Evolutionary conservation across 2,113 vertebrate genomes (phyloP).

Genomic region (Aptenodytes patagonicus): DNA sequence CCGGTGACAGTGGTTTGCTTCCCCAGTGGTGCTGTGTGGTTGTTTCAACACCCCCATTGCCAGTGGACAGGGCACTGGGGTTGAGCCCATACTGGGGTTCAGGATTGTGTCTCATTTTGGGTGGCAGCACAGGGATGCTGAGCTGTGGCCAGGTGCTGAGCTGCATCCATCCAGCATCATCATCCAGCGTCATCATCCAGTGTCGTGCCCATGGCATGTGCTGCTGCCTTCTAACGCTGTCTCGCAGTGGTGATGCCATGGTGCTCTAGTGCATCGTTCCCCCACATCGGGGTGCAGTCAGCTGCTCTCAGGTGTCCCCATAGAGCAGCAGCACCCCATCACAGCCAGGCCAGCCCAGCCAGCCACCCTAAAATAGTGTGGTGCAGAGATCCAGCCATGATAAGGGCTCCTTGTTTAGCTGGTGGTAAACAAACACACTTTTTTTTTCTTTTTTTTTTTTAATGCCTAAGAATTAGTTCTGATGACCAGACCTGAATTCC

Average conservation of each 20-base stretch:
- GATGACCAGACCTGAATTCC: neutral
- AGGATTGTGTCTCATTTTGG: neutral
- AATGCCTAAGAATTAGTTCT: neutral
- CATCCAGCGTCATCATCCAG: no score
- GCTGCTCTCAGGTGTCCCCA: no score
- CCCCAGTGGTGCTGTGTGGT: neutral
- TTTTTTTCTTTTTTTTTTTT: neutral
- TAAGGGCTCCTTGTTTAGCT: neutral
- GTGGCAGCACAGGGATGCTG: neutral
- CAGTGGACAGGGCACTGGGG: no score
- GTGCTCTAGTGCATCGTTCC: neutral
- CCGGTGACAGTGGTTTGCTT: neutral
- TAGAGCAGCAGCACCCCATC: neutral
- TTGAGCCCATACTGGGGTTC: neutral
- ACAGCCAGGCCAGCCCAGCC: neutral
- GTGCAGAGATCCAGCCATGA: fast-evolving
- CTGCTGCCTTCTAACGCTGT: neutral
- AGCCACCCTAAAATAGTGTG: neutral
- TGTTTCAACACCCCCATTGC: neutral
- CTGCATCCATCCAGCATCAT: fast-evolving
- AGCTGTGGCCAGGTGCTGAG: neutral
- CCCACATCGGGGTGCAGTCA: fast-evolving
- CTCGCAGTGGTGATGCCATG: fast-evolving
- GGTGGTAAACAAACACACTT: neutral
- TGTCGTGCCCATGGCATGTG: no score